These are phyloP conservation scores for Brienomyrus brachyistius DNA, from an alignment of 2,113 vertebrate species.

Conservation along the genomic window DNA sequence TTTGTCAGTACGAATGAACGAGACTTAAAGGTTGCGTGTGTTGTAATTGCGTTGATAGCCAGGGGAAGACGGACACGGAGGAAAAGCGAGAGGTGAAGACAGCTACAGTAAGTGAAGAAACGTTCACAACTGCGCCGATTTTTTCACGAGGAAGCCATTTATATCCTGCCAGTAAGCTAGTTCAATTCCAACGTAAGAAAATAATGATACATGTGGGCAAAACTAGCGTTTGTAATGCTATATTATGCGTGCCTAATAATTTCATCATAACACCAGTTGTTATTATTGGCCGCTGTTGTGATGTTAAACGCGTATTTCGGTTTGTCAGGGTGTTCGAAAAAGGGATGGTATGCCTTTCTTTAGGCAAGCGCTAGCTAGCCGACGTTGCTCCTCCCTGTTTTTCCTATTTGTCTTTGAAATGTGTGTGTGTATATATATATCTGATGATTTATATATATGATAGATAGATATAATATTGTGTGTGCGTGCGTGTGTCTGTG, in stretches of 20 bases:
- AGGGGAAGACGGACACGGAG: background rate
- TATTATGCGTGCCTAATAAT: background rate
- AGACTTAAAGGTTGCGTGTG: background rate
- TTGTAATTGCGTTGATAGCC: background rate
- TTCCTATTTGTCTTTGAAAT: background rate
- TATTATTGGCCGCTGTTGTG: background rate
- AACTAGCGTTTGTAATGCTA: background rate
- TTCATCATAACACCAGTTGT: background rate
- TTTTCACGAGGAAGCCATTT: conserved; percentile 22
- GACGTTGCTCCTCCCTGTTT: background rate
- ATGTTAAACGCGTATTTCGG: background rate
- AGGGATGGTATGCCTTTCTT: conserved; percentile 5
- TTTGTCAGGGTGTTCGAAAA: background rate
- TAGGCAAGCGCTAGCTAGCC: background rate
- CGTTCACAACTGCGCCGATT: conserved; percentile 19
- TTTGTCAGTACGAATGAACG: background rate
- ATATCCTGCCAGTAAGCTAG: conserved; percentile 2
- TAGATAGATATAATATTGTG: background rate
- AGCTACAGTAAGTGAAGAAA: conserved; percentile 16
- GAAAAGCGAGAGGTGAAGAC: background rate
- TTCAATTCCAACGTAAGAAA: background rate
- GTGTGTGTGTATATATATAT: no score
- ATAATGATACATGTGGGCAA: background rate
- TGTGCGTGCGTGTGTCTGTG: no score
- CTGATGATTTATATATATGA: no score